phyloP scores from a whole-genome alignment of 1,140 invertebrate species.

The Pseudomyrmex sp. region DNA sequence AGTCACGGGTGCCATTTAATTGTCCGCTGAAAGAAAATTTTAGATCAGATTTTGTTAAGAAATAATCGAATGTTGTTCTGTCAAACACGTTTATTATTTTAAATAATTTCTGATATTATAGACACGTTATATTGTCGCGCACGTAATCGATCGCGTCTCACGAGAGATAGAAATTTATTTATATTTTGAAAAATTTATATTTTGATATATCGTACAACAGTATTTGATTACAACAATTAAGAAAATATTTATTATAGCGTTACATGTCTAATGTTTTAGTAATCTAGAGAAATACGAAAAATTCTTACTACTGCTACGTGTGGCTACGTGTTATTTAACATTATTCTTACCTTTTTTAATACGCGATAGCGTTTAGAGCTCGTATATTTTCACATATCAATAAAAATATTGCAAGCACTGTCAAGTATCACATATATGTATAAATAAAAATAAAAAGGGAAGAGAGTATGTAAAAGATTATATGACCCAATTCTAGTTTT shows the following conservation, averaged over 20 bases:
- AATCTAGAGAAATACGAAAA: slow-evolving; percentile 3
- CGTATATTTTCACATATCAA: not conserved
- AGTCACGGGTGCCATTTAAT: slow-evolving; percentile 47
- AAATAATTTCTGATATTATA: not conserved
- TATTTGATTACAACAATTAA: not conserved
- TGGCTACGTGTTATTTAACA: not conserved
- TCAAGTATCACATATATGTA: not conserved
- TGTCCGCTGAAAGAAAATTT: slow-evolving; percentile 61
- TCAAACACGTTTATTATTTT: not conserved
- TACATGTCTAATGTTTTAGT: not conserved
- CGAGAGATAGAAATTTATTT: slow-evolving; percentile 5
- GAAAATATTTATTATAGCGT: not conserved
- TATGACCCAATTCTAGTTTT: no score
- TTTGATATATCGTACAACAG: no score
- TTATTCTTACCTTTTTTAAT: slow-evolving; percentile 44
- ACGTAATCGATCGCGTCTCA: not conserved
- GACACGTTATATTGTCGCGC: not conserved
- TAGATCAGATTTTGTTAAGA: not conserved
- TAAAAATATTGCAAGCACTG: not conserved
- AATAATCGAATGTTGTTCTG: not conserved
- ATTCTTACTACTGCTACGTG: not conserved
- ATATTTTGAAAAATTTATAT: no score
- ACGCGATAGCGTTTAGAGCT: slow-evolving; percentile 4
- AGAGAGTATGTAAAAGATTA: not conserved
- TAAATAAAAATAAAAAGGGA: slow-evolving; percentile 5